Base-by-base conservation (phyloP, 2,888 invertebrate species). In the Harpalus rubripes region DNA sequence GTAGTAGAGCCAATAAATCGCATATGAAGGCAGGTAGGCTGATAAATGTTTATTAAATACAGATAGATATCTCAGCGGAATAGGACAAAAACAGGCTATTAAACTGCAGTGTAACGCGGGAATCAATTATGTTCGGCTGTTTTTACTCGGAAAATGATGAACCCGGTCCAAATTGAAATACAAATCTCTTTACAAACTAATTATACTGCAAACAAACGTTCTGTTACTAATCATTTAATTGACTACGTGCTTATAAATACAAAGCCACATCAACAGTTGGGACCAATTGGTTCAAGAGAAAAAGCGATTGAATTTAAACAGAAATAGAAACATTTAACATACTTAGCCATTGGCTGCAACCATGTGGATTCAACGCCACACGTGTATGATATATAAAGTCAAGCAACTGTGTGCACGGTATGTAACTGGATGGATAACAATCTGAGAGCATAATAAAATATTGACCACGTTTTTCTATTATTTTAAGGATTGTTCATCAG, bases 111-210 rank as follows among this genome's bases (percentile, higher is more conserved):
- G 18, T 26, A 18, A 10, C 12, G 22, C 22, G 8, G 18, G 22
- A 63, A 63, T 63, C 63, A 63, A 63, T 63, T 63, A 63, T 26
- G 10, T 22, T 10, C 18, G 7, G 22, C 22, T 63, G 63, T 63
- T 63, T 63, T 63, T 63, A 63, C 22, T 63, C 63, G 63, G 7
- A 22, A 63, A 26, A 63, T 63, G 63, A 63, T 63, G 63, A 26
- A 63, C 26, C 18, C 22, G 10, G 10, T 59, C 26, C 22, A 22
- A 63, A 63, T 63, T 63, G 63, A 63, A 63, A 63, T 63, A 63
- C 26, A 63, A 63, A 63, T 63, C 63, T 63, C 63, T 22, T 22
- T 63, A 22, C 26, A 63, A 63, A 63, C 63, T 63, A 63, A 63
- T 63, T 63, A 63, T 22, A 22, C 7, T 22, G 7, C 63, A 22